Evolutionary conservation across 2,113 vertebrate species (phyloP).

Genomic region (Otis tarda): DNA sequence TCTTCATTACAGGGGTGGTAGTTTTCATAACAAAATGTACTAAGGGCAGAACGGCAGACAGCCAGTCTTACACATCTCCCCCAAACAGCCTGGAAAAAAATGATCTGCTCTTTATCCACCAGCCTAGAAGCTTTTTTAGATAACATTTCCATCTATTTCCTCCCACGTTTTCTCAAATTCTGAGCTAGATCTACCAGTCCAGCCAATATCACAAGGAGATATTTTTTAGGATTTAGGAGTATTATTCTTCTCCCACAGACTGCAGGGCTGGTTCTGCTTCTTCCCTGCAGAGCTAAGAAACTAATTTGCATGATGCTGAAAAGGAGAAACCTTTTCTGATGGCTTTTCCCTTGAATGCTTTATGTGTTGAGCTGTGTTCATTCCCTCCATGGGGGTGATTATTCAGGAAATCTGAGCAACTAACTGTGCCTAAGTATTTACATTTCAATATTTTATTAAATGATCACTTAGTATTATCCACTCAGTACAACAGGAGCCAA

Average conservation of each 20-base stretch:
- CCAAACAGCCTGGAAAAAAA: not conserved
- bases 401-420: not conserved
- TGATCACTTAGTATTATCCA: not conserved
- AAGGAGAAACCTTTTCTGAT: conserved; percentile 19
- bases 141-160: not conserved
- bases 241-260: not conserved
- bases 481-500: not conserved
- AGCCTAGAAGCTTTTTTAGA: not conserved
- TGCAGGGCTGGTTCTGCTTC: not conserved
- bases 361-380: not conserved
- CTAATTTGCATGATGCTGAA: conserved; percentile 14
- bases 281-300: conserved; percentile 25
- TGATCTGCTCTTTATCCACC: not conserved
- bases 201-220: not conserved
- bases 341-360: conserved; percentile 3
- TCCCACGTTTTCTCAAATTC: not conserved
- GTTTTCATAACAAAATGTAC: not conserved
- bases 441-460: conserved; percentile 55
- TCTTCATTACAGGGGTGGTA: not conserved
- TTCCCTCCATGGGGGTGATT: not conserved
- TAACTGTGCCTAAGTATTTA: conserved; percentile 24
- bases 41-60: not conserved
- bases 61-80: not conserved
- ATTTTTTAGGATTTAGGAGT: not conserved
- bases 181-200: not conserved